Evolutionary conservation across 2,888 invertebrate species (phyloP), one percentile per base, ranked within the genome.

Genomic region (Cistogaster globosa): DNA sequence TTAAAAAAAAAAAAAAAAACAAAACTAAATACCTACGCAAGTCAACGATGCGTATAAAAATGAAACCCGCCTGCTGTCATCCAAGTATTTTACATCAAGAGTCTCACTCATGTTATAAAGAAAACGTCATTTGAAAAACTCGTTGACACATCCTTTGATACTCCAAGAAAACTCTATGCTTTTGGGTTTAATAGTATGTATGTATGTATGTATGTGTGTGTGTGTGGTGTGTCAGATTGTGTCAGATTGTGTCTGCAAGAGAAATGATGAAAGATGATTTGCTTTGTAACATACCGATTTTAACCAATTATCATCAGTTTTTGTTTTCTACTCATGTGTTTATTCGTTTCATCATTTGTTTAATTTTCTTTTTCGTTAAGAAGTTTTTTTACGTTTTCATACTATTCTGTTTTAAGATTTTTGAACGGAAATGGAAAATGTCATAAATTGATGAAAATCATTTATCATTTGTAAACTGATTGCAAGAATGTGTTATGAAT

Each of bases 351-450:
- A 86, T 86, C 82, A 86, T 82, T 75, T 74, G 53, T 72, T 75
- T 75, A 74, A 55, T 76, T 63, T 58, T 68, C 32, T 42, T 42
- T 65, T 45, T 55, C 26, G 11, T 45, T 36, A 55, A 36, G 36
- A 32, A 14, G 36, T 75, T 75, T 75, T 20, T 62, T 20, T 53
- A 53, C 20, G 55, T 53, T 62, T 62, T n/a, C 42, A 62, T n/a
- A n/a, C n/a, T n/a, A n/a, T n/a, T n/a, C n/a, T n/a, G n/a, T n/a
- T n/a, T n/a, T 57, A 72, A 36, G 11, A 14, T 57, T 55, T 78
- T 68, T 36, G 57, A 85, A 89, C 90, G 91, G 91, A 91, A 91
- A 91, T 91, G 91, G 90, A 90, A 91, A 90, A 89, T 90, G 91
- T 91, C 91, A 91, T 90, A 90, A 90, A 88, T 88, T 89, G 90